Conservation (phyloP, 1,140 invertebrate genomes). For the Danaus melanippus region DNA sequence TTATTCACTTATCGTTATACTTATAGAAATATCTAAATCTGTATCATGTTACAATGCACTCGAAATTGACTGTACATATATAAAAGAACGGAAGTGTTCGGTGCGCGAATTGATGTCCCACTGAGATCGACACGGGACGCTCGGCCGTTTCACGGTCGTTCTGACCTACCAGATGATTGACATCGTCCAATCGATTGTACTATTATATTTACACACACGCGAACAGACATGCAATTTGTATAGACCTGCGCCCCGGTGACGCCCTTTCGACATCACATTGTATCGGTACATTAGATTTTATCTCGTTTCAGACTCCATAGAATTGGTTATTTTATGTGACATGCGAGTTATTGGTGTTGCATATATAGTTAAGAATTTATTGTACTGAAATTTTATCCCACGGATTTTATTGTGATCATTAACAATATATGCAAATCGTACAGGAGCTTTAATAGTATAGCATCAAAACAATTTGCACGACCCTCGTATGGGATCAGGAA, state of each 20-base stretch:
- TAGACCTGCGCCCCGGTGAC: constrained; percentile 35
- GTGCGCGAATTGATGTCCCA: constrained; percentile 45
- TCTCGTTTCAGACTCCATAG: constrained; percentile 18
- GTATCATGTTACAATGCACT: constrained; percentile 29
- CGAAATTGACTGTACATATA: constrained; percentile 14
- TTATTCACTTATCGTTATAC: constrained; percentile 32
- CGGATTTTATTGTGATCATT: constrained; percentile 3
- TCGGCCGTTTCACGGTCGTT: constrained; percentile 59
- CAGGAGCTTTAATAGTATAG: constrained; percentile 8
- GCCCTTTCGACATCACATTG: constrained; percentile 43
- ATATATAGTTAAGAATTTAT: not conserved
- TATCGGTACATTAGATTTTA: constrained; percentile 37
- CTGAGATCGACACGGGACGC: constrained; percentile 45
- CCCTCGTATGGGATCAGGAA: constrained; percentile 14
- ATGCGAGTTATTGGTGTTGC: constrained; percentile 17
- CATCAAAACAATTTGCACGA: constrained; percentile 14
- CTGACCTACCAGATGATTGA: constrained; percentile 63
- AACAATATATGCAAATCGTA: not conserved
- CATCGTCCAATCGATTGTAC: constrained; percentile 68
- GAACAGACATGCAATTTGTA: constrained; percentile 37
- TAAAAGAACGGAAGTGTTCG: constrained; percentile 45
- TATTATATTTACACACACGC: constrained; percentile 46
- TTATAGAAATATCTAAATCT: constrained; percentile 29
- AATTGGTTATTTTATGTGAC: constrained; percentile 23
- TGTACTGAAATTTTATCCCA: constrained; percentile 8